Conservation (phyloP, 2,113 vertebrate species). For the Delphinus delphis region DNA sequence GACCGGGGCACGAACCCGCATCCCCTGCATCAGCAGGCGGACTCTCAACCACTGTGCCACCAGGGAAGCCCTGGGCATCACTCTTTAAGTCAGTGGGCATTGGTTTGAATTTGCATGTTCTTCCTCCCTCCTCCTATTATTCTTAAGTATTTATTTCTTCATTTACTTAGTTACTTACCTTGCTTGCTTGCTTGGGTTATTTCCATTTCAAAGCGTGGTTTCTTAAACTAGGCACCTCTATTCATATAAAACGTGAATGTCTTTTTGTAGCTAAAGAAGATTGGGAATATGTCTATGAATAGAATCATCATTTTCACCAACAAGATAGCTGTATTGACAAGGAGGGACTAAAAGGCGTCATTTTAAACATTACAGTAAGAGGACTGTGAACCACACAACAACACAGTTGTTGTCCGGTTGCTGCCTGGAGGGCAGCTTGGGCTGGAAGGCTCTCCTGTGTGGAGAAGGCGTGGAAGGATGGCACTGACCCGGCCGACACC, state of each 20-base stretch:
- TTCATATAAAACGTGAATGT: not conserved
- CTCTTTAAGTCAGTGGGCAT: too few relatives aligned
- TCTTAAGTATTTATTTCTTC: not conserved
- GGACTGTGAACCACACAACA: too few relatives aligned
- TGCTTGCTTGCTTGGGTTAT: slow-evolving; percentile 51
- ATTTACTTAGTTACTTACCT: slow-evolving; percentile 26
- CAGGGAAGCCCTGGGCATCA: not conserved
- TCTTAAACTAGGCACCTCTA: not conserved
- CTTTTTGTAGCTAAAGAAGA: slow-evolving; percentile 41
- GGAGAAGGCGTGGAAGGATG: not conserved
- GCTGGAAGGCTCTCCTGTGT: not conserved
- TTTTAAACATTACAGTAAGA: not conserved
- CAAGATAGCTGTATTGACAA: not conserved
- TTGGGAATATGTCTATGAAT: not conserved
- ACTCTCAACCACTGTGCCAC: too few relatives aligned
- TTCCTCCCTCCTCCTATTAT: not conserved
- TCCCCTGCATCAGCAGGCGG: too few relatives aligned
- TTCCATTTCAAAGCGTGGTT: slow-evolving; percentile 32
- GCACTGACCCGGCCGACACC: too few relatives aligned
- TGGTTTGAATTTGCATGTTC: too few relatives aligned
- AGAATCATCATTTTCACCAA: not conserved
- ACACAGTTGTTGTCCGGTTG: not conserved
- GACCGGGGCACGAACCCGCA: too few relatives aligned
- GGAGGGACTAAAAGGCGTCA: not conserved
- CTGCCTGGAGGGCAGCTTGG: not conserved